Base-by-base conservation (phyloP, 2,888 invertebrate species). In the Sphinx pinastri region DNA sequence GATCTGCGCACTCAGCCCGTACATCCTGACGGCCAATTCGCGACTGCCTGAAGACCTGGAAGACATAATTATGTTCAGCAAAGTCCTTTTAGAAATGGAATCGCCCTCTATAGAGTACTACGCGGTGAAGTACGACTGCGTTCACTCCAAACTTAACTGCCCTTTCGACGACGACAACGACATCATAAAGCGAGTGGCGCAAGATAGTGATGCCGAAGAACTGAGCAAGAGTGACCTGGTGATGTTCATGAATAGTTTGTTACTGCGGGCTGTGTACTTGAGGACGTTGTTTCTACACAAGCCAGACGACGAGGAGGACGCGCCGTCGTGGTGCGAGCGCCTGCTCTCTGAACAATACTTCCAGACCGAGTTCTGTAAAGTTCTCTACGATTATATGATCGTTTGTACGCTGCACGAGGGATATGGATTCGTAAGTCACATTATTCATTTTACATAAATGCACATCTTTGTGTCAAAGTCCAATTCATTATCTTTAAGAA, bases 371-470 rank as follows among this genome's bases (percentile, higher is more conserved):
- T 79, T 86, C 5, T 77, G 77, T 19, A 71, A 74, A 0, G 67
- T 86, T 16, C 19, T 89, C 7, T 75, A 88, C 11, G 84, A 89
- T 5, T 83, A 79, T 31, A 77, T 77, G 1, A 74, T 91, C 0
- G 19, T 91, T 7, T 63, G 74, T n/a, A 75, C 86, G 1, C 74
- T 92, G 54, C 71, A 79, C 69, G 85, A 88, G 13, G 86, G 83
- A 12, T 91, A 91, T 67, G 85, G 83, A 0, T 90, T 86, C 72
- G 92, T 92, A 71, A 91, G 92, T 91, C 31, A 25, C 16, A 14
- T 66, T 49, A 13, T 25, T 19, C 49, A 19, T 60, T 31, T 60
- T 7, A 13, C 16, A 25, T 31, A 60, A 45, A 60, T 16, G 14
- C 38, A 38, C 8, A 38, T 38, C 8, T 38, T 38, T 38, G 5